Conservation (phyloP, 2,797 vertebrate species). For the Molossus alvarezi region DNA sequence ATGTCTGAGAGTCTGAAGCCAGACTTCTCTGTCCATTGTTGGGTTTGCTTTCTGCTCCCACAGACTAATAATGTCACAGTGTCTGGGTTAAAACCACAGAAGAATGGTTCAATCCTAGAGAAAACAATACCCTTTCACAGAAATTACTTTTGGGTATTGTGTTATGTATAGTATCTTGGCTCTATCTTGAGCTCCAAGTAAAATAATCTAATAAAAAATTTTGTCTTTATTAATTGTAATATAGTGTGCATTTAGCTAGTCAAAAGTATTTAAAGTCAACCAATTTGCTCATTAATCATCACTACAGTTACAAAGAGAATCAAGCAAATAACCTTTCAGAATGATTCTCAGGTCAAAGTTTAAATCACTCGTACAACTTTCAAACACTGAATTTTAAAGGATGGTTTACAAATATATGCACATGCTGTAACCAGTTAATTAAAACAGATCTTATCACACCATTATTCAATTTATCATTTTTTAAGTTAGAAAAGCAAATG, state of each 20-base stretch:
- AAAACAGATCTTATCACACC: slow-evolving; percentile 54
- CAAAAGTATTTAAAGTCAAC: slow-evolving; percentile 76
- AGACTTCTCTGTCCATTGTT: neutral
- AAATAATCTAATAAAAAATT: slow-evolving; percentile 67
- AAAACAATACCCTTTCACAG: slow-evolving; percentile 43
- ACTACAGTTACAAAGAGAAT: slow-evolving; percentile 75
- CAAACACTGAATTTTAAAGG: slow-evolving; percentile 69
- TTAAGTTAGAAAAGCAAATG: slow-evolving; percentile 64
- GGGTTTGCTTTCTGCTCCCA: neutral
- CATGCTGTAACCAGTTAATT: slow-evolving; percentile 55
- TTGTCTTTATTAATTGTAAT: slow-evolving; percentile 70
- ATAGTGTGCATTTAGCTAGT: slow-evolving; percentile 70
- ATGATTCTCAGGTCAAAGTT: slow-evolving; percentile 78
- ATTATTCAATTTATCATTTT: slow-evolving; percentile 74
- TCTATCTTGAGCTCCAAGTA: slow-evolving; percentile 39
- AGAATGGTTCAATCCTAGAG: neutral
- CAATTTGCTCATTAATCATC: slow-evolving; percentile 82
- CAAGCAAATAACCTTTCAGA: slow-evolving; percentile 81
- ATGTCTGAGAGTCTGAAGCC: neutral
- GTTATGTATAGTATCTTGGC: slow-evolving; percentile 30
- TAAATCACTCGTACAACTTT: slow-evolving; percentile 73
- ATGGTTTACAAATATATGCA: slow-evolving; percentile 73
- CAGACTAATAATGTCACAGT: neutral
- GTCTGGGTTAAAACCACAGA: neutral
- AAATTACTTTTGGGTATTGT: slow-evolving; percentile 46